These are phyloP conservation scores for Achatina immaculata DNA, from an alignment of 1,140 invertebrate species.

Conservation along the genomic window DNA sequence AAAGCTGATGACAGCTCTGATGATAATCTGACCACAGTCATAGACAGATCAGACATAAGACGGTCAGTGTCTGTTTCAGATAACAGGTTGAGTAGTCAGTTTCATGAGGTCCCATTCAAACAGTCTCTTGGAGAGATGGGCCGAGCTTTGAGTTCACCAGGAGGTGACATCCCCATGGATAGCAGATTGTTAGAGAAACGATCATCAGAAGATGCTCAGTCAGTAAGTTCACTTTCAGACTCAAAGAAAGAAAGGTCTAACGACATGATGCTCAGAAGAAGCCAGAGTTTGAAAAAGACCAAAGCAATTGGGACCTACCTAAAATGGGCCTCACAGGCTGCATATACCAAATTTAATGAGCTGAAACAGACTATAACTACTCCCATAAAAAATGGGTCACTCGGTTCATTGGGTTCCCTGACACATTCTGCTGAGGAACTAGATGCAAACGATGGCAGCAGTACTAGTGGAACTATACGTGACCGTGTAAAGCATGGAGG, in stretches of 20 bases:
- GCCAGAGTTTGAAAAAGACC: conserved; percentile 49
- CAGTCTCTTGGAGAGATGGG: conserved; percentile 14
- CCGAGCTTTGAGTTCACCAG: conserved; percentile 1
- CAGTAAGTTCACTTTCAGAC: conserved; percentile 31
- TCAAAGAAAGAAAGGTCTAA: conserved; percentile 17
- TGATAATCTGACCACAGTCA: background rate
- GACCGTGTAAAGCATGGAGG: conserved; percentile 31
- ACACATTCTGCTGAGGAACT: conserved; percentile 41
- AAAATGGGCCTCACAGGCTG: conserved; percentile 82
- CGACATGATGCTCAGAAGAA: conserved; percentile 39
- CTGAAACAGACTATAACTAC: conserved; percentile 87
- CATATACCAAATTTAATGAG: conserved; percentile 88
- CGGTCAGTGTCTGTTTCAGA: conserved; percentile 25
- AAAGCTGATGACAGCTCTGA: background rate
- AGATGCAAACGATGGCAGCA: conserved; percentile 42
- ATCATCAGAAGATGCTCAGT: conserved; percentile 32
- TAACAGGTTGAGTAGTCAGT: conserved; percentile 11
- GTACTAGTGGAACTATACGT: conserved; percentile 25
- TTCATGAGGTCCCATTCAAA: conserved; percentile 2
- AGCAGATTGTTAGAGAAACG: background rate
- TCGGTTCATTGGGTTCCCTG: conserved; percentile 47
- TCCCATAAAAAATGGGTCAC: conserved; percentile 55
- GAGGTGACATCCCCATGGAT: background rate
- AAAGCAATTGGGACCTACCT: conserved; percentile 64
- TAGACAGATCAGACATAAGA: background rate